A percentile compares a stretch with the other conserved stretches of the same genome.
Evolutionary conservation across 2,888 invertebrate species (phyloP).

Genomic region (Andrena camellia): DNA sequence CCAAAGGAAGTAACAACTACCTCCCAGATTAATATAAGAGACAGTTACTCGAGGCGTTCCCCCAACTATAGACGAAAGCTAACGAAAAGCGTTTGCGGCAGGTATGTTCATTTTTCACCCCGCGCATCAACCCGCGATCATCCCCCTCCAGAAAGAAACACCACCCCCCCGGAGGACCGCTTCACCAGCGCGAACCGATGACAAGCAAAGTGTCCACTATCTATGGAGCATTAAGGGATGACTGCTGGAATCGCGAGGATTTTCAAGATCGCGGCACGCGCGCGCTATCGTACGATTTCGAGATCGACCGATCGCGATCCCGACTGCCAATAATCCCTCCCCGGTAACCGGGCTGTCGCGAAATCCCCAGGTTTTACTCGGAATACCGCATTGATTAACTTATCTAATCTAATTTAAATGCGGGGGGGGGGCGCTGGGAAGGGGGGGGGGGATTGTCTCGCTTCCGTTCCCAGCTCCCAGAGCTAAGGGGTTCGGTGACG

Average conservation of each 20-base stretch:
- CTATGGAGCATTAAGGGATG: constrained; percentile 27
- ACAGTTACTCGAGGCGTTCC: no score
- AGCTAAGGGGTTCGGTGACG: constrained; percentile 10
- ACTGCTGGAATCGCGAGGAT: constrained; percentile 40
- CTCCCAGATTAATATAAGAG: no score
- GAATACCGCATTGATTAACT: constrained; percentile 84
- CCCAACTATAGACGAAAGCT: no score
- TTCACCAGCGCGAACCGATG: background rate
- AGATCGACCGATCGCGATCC: constrained; percentile 59
- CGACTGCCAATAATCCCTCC: constrained; percentile 68
- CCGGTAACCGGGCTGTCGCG: constrained; percentile 64
- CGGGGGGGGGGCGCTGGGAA: constrained; percentile 68
- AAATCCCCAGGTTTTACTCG: constrained; percentile 82
- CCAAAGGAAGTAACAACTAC: no score
- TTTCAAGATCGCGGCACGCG: constrained; percentile 44
- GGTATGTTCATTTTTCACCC: background rate
- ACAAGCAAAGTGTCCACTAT: constrained; percentile 17
- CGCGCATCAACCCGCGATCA: no score
- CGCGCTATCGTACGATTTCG: constrained; percentile 25
- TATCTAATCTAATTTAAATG: constrained; percentile 85
- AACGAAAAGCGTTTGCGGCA: background rate
- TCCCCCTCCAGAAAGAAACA: no score
- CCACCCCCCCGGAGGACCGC: no score
- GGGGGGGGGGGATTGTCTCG: constrained; percentile 36
- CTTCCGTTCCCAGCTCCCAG: constrained; percentile 21